Evolutionary conservation across 2,797 vertebrate species (phyloP).

Genomic region (Morelia viridis): DNA sequence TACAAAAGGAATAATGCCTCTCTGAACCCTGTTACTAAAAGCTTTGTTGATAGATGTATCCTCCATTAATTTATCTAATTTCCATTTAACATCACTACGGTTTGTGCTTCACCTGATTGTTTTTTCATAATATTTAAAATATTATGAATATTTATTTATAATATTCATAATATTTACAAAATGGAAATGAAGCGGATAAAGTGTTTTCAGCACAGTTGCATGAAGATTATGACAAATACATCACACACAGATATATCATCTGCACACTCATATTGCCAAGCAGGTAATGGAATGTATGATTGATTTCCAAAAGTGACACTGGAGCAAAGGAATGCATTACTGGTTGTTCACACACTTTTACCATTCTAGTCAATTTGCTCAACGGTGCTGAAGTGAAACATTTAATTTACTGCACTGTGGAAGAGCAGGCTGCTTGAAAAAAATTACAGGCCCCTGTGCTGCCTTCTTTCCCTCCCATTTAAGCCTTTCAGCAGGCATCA

Average conservation of each 20-base stretch:
- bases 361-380: slow-evolving; percentile 59
- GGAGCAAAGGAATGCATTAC: slow-evolving; percentile 58
- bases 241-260: not conserved
- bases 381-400: slow-evolving; percentile 71
- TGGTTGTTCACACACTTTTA: slow-evolving; percentile 66
- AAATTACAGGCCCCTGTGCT: not conserved
- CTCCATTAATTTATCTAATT: not conserved
- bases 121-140: not conserved
- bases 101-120: slow-evolving; percentile 49
- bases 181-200: slow-evolving; percentile 35
- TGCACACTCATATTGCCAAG: not conserved
- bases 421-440: not conserved
- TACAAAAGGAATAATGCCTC: not conserved
- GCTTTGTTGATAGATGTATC: not conserved
- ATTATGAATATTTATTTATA: not conserved
- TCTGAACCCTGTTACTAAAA: not conserved
- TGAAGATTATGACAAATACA: not conserved
- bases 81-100: slow-evolving; percentile 1
- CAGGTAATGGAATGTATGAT: slow-evolving; percentile 48
- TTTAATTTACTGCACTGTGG: slow-evolving; percentile 70
- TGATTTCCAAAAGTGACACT: slow-evolving; percentile 41
- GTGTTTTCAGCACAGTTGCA: slow-evolving; percentile 45
- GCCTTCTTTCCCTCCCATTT: not conserved
- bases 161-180: slow-evolving; percentile 29
- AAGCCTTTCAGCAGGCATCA: not conserved